Conservation (phyloP, 1,140 invertebrate species). For the Acromyrmex charruanus region DNA sequence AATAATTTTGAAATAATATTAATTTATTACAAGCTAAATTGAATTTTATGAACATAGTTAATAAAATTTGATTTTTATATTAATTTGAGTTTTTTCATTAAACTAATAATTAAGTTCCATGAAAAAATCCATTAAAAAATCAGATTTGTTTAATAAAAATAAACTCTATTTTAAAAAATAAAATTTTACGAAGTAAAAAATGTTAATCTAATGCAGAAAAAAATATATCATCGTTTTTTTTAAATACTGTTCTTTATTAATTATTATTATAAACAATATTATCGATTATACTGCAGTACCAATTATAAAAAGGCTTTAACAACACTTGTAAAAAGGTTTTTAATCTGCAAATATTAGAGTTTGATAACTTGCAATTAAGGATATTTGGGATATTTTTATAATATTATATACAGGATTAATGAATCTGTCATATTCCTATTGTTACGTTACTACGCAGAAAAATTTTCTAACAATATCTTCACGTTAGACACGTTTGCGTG, state of each 20-base stretch:
- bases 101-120: not conserved
- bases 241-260: not conserved
- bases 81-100: not conserved
- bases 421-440: not conserved
- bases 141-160: not conserved
- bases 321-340: not conserved
- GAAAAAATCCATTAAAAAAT: not conserved
- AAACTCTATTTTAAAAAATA: not conserved
- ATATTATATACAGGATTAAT: not conserved
- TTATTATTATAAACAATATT: constrained; percentile 11
- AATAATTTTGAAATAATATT: not conserved
- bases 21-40: not conserved
- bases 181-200: not conserved
- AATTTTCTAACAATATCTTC: not conserved
- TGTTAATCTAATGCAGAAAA: not conserved
- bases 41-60: not conserved
- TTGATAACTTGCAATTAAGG: constrained; percentile 12
- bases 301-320: not conserved
- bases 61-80: not conserved
- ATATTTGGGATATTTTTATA: not conserved
- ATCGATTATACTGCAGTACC: not conserved
- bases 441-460: not conserved
- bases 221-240: not conserved
- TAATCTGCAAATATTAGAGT: constrained; percentile 2
- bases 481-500: not conserved